A percentile compares a stretch with the other conserved stretches of the same genome.
Conservation (phyloP, 2,888 invertebrate species). For the Drosophila barbarae region DNA sequence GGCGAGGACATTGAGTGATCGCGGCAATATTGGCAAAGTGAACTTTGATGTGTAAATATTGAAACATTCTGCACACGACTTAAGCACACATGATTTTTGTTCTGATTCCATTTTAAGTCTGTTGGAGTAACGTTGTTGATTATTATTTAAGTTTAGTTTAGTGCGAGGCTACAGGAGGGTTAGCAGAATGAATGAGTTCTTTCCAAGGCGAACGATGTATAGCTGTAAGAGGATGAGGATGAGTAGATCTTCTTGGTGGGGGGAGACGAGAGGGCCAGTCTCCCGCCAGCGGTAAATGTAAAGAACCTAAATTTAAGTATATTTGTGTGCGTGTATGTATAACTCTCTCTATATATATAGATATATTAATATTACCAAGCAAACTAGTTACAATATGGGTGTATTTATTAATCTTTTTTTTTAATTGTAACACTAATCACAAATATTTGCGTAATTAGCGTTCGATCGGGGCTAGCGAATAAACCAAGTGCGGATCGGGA, state of each 20-base stretch:
- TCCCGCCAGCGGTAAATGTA: conserved; percentile 15
- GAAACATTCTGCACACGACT: conserved; percentile 42
- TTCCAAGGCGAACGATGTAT: conserved; percentile 36
- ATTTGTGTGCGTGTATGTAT: conserved; percentile 23
- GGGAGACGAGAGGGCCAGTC: background rate
- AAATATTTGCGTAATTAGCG: conserved; percentile 58
- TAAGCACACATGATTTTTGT: conserved; percentile 40
- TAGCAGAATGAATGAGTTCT: conserved; percentile 19
- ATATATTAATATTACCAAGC: conserved; percentile 21
- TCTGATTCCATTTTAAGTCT: conserved; percentile 66
- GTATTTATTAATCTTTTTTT: conserved; percentile 62
- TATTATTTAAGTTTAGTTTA: conserved; percentile 80
- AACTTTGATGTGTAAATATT: conserved; percentile 42
- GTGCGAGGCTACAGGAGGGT: conserved; percentile 76
- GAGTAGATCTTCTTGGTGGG: background rate
- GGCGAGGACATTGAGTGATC: background rate
- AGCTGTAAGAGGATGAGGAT: conserved; percentile 7
- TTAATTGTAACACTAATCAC: conserved; percentile 43
- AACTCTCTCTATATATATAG: conserved; percentile 8
- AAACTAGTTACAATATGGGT: conserved; percentile 65
- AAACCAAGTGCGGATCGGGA: conserved; percentile 48
- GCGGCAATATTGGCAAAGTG: conserved; percentile 35
- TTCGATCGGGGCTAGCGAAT: conserved; percentile 63
- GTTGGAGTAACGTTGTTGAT: conserved; percentile 78
- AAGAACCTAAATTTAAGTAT: conserved; percentile 26